Percentiles rank a stretch among this genome's conserved stretches.
Evolutionary conservation across 1,140 invertebrate species (phyloP).

Genomic region (Zaprionus kolodkinae): DNA sequence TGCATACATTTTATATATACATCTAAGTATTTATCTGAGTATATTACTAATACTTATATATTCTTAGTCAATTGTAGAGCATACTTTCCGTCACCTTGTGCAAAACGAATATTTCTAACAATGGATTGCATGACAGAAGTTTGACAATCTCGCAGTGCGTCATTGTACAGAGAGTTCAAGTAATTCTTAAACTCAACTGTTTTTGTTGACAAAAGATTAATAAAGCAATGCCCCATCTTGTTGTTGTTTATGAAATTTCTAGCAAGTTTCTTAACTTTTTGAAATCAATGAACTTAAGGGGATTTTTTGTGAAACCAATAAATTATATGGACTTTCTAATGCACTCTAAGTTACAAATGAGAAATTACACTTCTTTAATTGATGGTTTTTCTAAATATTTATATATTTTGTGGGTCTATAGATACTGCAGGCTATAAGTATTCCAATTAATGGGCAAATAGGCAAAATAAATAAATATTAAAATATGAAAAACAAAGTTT

Average conservation of each 20-base stretch:
- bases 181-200: neutral
- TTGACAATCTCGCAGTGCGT: neutral
- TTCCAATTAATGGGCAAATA: too few species aligned
- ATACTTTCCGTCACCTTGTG: neutral
- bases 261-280: too few species aligned
- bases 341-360: too few species aligned
- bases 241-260: neutral
- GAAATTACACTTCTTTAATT: too few species aligned
- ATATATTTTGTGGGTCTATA: too few species aligned
- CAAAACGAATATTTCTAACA: neutral
- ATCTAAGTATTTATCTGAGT: too few species aligned
- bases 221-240: neutral
- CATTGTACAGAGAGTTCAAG: neutral
- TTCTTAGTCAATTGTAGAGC: neutral
- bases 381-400: too few species aligned
- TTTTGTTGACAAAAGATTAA: constrained; percentile 1
- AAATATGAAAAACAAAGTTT: too few species aligned
- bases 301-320: neutral
- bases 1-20: too few species aligned
- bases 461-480: too few species aligned
- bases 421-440: too few species aligned
- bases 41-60: neutral
- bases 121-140: neutral
- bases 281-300: neutral
- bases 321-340: too few species aligned